Evolutionary conservation across 1,140 invertebrate genomes (phyloP).

Genomic region (Prorops nasuta): DNA sequence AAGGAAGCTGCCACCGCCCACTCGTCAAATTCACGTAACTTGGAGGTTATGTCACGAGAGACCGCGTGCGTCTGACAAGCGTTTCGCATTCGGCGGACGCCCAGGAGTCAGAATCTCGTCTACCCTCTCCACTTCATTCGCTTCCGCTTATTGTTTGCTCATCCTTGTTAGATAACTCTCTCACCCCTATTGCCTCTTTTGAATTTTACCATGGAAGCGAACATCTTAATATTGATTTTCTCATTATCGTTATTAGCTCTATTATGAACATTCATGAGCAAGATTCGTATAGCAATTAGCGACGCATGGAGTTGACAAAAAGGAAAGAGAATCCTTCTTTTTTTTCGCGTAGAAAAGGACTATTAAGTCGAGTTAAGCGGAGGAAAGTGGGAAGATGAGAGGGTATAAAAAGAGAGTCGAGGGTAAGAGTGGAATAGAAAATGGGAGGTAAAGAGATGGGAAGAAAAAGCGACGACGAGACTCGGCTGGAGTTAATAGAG

Average conservation of each 20-base stretch:
- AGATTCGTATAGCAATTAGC: no score
- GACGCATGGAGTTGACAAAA: no score
- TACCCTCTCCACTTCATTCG: neutral
- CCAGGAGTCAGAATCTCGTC: neutral
- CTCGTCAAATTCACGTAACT: conserved; percentile 46
- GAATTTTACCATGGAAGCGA: no score
- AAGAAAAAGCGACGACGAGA: neutral
- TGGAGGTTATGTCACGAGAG: conserved; percentile 45
- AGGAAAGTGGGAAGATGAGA: neutral
- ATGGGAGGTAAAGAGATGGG: conserved; percentile 1
- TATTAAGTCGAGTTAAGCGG: no score
- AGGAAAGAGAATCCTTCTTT: no score
- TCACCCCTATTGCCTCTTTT: no score
- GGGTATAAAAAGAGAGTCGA: neutral
- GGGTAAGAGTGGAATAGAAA: neutral
- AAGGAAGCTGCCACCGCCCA: conserved; percentile 19
- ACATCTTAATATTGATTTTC: no score
- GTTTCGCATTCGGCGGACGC: conserved; percentile 8
- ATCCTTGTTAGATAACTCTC: conserved; percentile 37
- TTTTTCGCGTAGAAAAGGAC: no score
- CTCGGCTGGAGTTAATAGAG: conserved; percentile 19
- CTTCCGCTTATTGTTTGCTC: conserved; percentile 38
- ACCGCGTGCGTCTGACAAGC: conserved; percentile 45
- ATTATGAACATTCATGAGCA: no score
- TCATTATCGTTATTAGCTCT: no score